Base-by-base conservation (phyloP, 2,113 vertebrate genomes). In the Alectura lathami region DNA sequence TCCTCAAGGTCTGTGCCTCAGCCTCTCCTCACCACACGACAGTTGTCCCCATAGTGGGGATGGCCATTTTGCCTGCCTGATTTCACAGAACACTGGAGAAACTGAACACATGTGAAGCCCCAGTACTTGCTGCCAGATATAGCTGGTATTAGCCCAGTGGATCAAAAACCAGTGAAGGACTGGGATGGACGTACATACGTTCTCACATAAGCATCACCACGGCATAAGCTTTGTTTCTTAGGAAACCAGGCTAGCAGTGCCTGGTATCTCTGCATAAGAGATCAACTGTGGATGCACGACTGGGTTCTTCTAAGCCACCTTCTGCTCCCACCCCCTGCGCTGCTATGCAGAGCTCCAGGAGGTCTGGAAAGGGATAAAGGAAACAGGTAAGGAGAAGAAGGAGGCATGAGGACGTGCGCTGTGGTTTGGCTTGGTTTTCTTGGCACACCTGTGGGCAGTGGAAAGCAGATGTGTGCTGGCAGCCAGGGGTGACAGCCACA, bases 201-300 rank as follows among this genome's bases (percentile, higher is more conserved):
- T 86, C 89, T 56, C 89, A 75, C 69, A 63, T 18, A 68, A 26
- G 51, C 92, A 95, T 94, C 94, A 84, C 95, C 80, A 88, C 63
- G 88, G 96, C 51, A 88, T 63, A 72, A 62, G 54, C 76, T 90
- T 84, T 83, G 92, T 96, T 96, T 96, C 96, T 96, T 96, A 95
- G 96, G 95, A 96, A 96, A 96, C 95, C 80, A 91, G 64, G 54
- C 69, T 84, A 88, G 79, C 76, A 81, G 56, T 60, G 77, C 72
- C 56, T 86, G 56, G 9, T 67, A 75, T 86, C 74, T 88, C 78
- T 3, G 1, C 51, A 93, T 63, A 53, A 77, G 21, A 81, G 34
- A 74, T 23, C 74, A 85, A 86, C 72, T 83, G 78, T 81, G 32
- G 63, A 80, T 89, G 60, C 78, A 83, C 47, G 50, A 34, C 30